A percentile compares a stretch with the other conserved stretches of the same genome.
These are phyloP conservation scores for Microcebus murinus DNA, from an alignment of 2,113 vertebrate genomes.

Conservation along the genomic window DNA sequence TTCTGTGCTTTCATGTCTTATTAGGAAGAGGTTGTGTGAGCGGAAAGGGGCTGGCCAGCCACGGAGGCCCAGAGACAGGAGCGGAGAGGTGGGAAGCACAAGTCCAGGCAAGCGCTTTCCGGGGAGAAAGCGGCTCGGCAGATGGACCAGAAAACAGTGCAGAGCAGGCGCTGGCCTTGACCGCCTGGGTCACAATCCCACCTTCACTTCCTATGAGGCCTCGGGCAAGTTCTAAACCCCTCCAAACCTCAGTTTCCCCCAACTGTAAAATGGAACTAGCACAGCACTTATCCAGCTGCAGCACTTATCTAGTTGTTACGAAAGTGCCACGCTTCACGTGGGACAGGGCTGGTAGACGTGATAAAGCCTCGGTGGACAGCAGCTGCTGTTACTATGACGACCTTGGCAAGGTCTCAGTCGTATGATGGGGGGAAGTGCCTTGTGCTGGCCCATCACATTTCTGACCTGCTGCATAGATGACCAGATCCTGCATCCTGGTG, in stretches of 20 bases:
- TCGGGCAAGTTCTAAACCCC: not conserved
- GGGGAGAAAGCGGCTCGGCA: not conserved
- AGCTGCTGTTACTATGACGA: not conserved
- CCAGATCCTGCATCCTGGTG: too few species aligned
- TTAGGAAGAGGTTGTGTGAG: not conserved
- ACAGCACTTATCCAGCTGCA: too few species aligned
- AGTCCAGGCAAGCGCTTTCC: not conserved
- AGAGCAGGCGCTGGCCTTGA: not conserved
- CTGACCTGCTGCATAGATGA: accelerated
- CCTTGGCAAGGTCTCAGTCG: not conserved
- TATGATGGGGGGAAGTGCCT: not conserved
- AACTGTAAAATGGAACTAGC: not conserved
- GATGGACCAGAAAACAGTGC: not conserved
- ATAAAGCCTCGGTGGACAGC: accelerated
- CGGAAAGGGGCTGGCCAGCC: not conserved
- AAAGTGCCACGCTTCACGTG: not conserved
- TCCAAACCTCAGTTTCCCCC: not conserved
- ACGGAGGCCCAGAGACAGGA: not conserved
- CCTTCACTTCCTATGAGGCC: not conserved
- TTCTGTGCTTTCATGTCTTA: not conserved
- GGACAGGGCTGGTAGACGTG: not conserved
- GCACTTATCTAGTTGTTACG: not conserved
- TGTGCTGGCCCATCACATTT: not conserved
- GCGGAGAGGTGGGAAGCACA: not conserved
- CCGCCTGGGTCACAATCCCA: not conserved